Evolutionary conservation across 2,888 invertebrate genomes (phyloP), one percentile per base, ranked within the genome.

Genomic region (Pollenia amentaria): DNA sequence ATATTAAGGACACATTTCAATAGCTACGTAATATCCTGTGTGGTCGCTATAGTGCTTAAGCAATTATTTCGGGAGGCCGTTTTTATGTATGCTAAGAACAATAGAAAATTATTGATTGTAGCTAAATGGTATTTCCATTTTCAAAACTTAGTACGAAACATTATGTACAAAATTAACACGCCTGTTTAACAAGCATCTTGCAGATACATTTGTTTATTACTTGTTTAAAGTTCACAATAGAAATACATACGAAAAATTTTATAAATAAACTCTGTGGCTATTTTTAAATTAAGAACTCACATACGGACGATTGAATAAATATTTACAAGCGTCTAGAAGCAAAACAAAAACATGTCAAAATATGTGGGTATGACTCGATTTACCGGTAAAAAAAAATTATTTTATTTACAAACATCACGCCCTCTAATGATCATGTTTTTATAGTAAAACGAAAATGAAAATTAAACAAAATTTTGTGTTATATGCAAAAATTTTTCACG

Each of bases 401-500:
- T 55, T 55, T 70, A 75, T 78, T 73, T 84, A 77, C 78, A 73
- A 78, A 57, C 51, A 73, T 78, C 67, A 84, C 78, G 72, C 78
- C 84, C 78, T 84, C 78, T 78, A 51, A 48, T 60, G 42, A 53
- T 12, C 12, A 40, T 46, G 29, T 46, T 38, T 18, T 70, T 44
- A 44, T 69, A 69, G 29, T 76, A 38, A 38, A 73, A 60, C 12
- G 0, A 21, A 57, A 21, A 44, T 18, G 55, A 21, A 53, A 16
- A 40, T 38, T 16, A 46, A 42, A 21, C 29, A 29, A 29, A 29
- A 29, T 6, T n/a, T 29, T 48, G 11, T 55, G 29, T 57, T 83
- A 18, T 60, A 57, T 70, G 69, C 80, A 80, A 78, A 82, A 85
- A 67, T 85, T 81, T 85, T 82, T 73, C 73, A 82, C 78, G 73